phyloP scores from a whole-genome alignment of 64 coral and sea anemone genomes.

The Actinia tenebrosa region DNA sequence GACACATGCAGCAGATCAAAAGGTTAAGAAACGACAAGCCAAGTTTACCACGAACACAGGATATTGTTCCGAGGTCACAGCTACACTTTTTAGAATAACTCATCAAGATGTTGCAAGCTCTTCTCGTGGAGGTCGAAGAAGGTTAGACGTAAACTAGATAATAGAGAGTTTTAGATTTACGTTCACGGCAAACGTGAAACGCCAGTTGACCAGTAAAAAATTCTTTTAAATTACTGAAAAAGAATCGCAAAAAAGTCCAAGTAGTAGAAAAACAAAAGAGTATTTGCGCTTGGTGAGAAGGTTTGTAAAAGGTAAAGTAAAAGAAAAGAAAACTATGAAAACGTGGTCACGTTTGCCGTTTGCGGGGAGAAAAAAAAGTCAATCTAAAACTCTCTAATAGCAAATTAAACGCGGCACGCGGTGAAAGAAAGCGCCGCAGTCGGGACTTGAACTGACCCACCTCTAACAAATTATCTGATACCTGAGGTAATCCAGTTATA shows the following conservation, averaged over 20 bases:
- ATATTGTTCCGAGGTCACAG: not conserved
- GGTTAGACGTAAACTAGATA: not conserved
- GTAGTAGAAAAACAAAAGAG: no score
- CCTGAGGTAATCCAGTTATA: not conserved
- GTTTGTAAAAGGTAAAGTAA: no score
- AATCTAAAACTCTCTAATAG: no score
- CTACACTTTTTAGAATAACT: slow-evolving; percentile 1
- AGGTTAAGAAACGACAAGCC: not conserved
- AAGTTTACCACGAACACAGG: not conserved
- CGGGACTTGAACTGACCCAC: not conserved
- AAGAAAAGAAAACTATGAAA: no score
- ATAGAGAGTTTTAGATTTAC: no score
- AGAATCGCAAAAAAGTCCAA: no score
- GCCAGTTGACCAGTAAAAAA: no score
- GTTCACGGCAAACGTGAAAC: no score
- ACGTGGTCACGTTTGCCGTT: no score
- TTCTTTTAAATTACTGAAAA: no score
- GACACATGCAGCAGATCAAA: not conserved
- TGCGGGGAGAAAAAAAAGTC: no score
- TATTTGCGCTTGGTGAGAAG: no score
- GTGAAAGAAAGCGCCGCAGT: not conserved
- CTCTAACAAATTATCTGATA: slow-evolving; percentile 2
- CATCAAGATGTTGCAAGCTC: not conserved
- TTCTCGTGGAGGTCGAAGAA: not conserved
- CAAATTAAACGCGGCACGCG: not conserved